Percentiles rank a stretch among this genome's conserved stretches.
phyloP scores from a whole-genome alignment of 2,888 invertebrate species.

The Lithophane ornitopus region DNA sequence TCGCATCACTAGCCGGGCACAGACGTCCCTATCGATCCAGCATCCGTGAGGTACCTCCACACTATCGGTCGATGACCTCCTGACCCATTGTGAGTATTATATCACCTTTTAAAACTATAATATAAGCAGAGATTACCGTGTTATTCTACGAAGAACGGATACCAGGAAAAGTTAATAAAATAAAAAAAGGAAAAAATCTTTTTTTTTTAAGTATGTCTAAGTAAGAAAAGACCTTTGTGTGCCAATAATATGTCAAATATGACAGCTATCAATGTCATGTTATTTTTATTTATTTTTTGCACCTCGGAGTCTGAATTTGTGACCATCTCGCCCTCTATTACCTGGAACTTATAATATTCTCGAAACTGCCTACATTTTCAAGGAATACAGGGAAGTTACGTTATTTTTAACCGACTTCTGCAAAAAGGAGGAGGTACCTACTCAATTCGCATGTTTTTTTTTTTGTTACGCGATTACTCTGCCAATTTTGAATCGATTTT shows the following conservation, averaged over 20 bases:
- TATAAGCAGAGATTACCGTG: neutral
- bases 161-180: too few relatives aligned
- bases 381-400: neutral
- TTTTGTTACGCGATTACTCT: too few relatives aligned
- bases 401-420: too few relatives aligned
- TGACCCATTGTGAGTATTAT: conserved; percentile 74
- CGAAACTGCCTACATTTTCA: neutral
- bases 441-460: too few relatives aligned
- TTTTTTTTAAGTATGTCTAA: neutral
- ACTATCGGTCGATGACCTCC: conserved; percentile 78
- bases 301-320: neutral
- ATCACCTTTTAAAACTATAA: neutral
- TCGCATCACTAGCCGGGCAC: conserved; percentile 77
- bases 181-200: neutral
- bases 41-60: conserved; percentile 78
- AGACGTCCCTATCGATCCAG: conserved; percentile 88
- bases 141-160: neutral
- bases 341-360: too few relatives aligned
- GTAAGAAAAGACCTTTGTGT: too few relatives aligned
- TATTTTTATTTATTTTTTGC: neutral
- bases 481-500: too few relatives aligned
- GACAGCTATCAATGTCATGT: conserved; percentile 5
- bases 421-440: too few relatives aligned
- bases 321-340: neutral
- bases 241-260: neutral